A percentile compares a stretch with the other conserved stretches of the same genome.
These are phyloP conservation scores for Diceros bicornis DNA, from an alignment of 2,797 vertebrate species.

Conservation along the genomic window DNA sequence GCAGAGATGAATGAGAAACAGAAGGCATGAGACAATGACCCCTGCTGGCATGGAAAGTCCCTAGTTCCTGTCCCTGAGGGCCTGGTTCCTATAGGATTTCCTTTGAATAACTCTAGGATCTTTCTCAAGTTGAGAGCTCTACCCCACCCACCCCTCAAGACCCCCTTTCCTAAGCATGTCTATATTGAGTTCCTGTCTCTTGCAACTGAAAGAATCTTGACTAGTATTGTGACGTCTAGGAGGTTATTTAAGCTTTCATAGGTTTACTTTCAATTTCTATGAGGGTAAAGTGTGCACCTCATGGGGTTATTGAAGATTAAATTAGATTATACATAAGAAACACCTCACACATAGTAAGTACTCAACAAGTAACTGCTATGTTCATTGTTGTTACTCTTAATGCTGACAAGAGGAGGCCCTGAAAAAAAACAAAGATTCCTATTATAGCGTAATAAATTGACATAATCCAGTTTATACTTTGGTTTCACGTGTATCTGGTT, in stretches of 20 bases:
- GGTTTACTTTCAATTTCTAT: not conserved
- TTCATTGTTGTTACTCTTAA: not conserved
- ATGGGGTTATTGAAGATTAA: not conserved
- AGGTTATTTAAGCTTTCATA: not conserved
- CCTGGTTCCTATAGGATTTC: not conserved
- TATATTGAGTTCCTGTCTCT: not conserved
- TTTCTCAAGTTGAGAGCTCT: not conserved
- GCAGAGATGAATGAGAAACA: rapidly evolving
- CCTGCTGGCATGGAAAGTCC: rapidly evolving
- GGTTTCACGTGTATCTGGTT: not conserved
- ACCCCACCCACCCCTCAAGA: rapidly evolving
- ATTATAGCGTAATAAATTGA: not conserved
- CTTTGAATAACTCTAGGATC: not conserved
- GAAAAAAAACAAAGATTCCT: not conserved
- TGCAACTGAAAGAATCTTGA: not conserved
- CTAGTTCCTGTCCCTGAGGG: not conserved
- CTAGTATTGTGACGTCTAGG: not conserved
- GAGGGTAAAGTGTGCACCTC: not conserved
- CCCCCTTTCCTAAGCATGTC: not conserved
- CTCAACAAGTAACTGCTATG: not conserved
- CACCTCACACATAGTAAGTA: not conserved
- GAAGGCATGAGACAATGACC: rapidly evolving
- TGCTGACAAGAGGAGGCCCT: not conserved
- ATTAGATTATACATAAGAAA: not conserved
- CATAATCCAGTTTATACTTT: not conserved